Base-by-base conservation (phyloP, 2,888 invertebrate species). In the Scaptomyza cyrtandrae region DNA sequence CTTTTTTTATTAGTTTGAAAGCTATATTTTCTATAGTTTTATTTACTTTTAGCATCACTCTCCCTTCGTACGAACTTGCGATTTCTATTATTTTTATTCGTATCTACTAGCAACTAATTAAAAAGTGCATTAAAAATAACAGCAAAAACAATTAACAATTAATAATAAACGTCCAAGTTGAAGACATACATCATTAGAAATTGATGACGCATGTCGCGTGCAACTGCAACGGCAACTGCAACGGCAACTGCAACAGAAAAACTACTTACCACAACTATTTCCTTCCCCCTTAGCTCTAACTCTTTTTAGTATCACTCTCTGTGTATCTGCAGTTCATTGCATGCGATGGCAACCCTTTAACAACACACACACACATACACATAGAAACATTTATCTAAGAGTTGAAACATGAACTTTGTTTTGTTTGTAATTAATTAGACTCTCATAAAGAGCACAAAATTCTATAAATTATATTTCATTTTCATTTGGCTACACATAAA, bases 381-480 rank as follows among this genome's bases (percentile, higher is more conserved):
- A 64, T 54, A 46, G 27, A 45, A 27, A 45, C 24, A 64, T 56
- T 60, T 61, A 58, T 73, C 61, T 52, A 67, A 77, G 64, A 70
- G 78, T 67, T 24, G 3, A 67, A 82, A 84, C 81, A 84, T 60
- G 72, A 66, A 65, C 53, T 75, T 16, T 50, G 50, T 11, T 33
- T 59, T 88, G 33, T 10, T 35, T 55, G 88, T 85, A 79, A 88
- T 83, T 83, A 83, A 83, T 83, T 88, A 82, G 88, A 74, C 76
- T 86, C 86, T 88, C 88, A 82, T 88, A 86, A 86, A 88, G 86
- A 88, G 88, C 88, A 88, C 86, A 82, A 82, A 88, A 88, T 83
- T 83, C 83, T 88, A 88, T 83, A 83, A 83, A 79, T 83, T 83
- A 88, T 88, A 71, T 85, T 87, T 71, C 79, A 82, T 86, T 14